Conservation (phyloP, 2,888 invertebrate genomes). For the Philereme vetulata region DNA sequence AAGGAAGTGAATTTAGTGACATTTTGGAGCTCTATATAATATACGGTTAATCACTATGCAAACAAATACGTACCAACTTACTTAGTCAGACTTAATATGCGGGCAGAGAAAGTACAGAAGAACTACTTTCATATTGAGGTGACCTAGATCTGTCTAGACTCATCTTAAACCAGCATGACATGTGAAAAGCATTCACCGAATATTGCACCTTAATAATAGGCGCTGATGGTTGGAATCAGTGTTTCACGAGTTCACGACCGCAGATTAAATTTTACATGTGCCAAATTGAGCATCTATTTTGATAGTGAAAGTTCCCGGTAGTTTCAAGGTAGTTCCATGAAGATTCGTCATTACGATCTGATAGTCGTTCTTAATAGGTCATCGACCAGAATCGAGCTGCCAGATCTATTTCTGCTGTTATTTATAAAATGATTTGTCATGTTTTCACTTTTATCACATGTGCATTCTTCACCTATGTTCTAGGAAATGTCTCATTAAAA, state of each 20-base stretch:
- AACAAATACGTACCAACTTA: neutral
- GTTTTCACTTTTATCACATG: neutral
- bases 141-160: slow-evolving; percentile 31
- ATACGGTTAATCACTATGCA: neutral
- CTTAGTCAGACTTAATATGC: neutral
- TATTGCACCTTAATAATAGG: slow-evolving; percentile 10
- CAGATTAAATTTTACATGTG: slow-evolving; percentile 29
- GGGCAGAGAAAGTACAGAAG: slow-evolving; percentile 26
- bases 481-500: too few relatives aligned
- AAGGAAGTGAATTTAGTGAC: too few relatives aligned
- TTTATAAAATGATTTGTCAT: neutral
- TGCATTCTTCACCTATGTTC: too few relatives aligned
- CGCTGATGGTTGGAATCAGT: slow-evolving; percentile 21
- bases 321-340: slow-evolving; percentile 28
- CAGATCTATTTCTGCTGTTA: slow-evolving; percentile 4
- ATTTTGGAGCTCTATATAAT: too few relatives aligned
- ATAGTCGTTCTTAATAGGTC: slow-evolving; percentile 21
- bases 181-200: slow-evolving; percentile 9
- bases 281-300: slow-evolving; percentile 36
- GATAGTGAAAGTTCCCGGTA: slow-evolving; percentile 37
- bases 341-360: slow-evolving; percentile 18
- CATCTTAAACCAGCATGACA: slow-evolving; percentile 23
- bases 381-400: slow-evolving; percentile 20
- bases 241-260: slow-evolving; percentile 1
- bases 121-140: slow-evolving; percentile 29